Percentiles rank a stretch among this genome's conserved stretches.
Evolutionary conservation across 2,797 vertebrate species (phyloP).

Genomic region (Phylloscopus collybita): DNA sequence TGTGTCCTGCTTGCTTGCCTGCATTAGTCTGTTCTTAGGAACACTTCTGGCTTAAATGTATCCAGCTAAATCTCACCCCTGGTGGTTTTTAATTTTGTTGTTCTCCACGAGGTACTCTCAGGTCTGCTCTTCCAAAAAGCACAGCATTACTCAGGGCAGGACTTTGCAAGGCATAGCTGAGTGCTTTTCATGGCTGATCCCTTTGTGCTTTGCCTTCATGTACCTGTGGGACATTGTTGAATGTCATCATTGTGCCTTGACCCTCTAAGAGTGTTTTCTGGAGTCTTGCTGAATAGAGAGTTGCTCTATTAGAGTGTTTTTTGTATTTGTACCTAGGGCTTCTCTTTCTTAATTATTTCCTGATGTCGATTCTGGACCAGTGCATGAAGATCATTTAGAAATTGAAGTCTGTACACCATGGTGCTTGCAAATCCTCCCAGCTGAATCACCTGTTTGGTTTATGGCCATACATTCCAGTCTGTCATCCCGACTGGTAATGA

Average conservation of each 20-base stretch:
- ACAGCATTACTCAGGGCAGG: neutral
- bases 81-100: neutral
- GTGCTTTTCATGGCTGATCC: neutral
- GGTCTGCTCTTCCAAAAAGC: neutral
- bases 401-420: neutral
- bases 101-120: neutral
- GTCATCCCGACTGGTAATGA: conserved; percentile 7
- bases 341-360: neutral
- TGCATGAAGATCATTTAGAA: neutral
- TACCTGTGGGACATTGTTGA: neutral
- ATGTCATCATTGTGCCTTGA: neutral
- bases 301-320: neutral
- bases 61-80: neutral
- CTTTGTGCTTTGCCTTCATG: neutral
- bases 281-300: neutral
- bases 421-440: neutral
- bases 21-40: neutral
- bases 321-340: neutral
- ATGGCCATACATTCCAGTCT: conserved; percentile 37
- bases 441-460: conserved; percentile 33
- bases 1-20: neutral
- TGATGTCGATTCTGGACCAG: neutral
- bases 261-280: neutral
- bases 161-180: neutral
- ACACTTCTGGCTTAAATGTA: neutral